These are phyloP conservation scores for Oryzias dopingdopingensis DNA, from an alignment of 2,797 vertebrate species.

Conservation along the genomic window DNA sequence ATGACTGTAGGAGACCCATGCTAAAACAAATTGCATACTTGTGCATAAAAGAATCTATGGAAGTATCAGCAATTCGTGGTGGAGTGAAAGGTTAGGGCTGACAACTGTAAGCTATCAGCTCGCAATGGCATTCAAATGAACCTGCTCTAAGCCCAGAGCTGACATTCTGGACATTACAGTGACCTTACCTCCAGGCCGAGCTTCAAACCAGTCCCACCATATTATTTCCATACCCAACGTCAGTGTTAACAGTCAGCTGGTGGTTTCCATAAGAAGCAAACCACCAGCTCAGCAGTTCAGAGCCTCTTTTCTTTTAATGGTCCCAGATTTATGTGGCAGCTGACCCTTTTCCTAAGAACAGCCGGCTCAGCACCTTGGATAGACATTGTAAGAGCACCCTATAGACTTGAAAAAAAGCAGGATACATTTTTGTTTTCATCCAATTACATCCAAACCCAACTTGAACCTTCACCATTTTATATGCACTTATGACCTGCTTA, in stretches of 20 bases:
- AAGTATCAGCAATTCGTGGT: not conserved
- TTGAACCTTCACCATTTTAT: too few species aligned
- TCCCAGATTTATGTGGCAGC: slow-evolving; percentile 50
- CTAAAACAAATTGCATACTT: too few species aligned
- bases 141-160: slow-evolving; percentile 12
- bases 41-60: not conserved
- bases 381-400: slow-evolving; percentile 19
- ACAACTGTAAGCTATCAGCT: not conserved
- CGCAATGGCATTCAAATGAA: slow-evolving; percentile 1
- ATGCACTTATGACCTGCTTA: too few species aligned
- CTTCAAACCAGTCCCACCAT: slow-evolving; percentile 17
- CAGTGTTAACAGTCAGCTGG: slow-evolving; percentile 22
- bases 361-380: slow-evolving; percentile 43
- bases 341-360: slow-evolving; percentile 42
- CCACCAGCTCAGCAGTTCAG: slow-evolving; percentile 34
- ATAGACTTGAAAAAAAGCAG: slow-evolving; percentile 16
- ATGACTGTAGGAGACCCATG: too few species aligned
- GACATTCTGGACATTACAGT: slow-evolving; percentile 8
- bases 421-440: not conserved
- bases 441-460: too few species aligned
- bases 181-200: not conserved
- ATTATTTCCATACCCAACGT: slow-evolving; percentile 22
- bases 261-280: slow-evolving; percentile 7
- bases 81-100: not conserved
- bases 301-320: slow-evolving; percentile 52